Conservation (phyloP, 2,888 invertebrate species). For the Alviniconcha strummeri region DNA sequence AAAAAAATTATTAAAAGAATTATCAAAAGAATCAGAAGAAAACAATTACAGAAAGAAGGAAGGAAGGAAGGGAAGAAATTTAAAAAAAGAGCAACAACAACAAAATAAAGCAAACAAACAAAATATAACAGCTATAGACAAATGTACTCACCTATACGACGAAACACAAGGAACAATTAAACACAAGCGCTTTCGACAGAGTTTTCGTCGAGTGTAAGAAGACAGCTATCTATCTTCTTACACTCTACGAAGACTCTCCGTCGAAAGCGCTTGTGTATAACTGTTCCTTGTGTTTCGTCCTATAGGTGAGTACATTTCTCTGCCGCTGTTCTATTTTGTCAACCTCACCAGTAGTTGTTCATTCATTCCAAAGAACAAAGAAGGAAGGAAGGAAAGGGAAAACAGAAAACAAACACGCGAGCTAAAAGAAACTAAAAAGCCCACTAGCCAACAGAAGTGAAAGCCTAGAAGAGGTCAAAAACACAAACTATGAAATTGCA, state of each 20-base stretch:
- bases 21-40: neutral
- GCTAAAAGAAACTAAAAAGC: slow-evolving; percentile 17
- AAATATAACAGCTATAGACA: too few relatives aligned
- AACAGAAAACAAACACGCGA: slow-evolving; percentile 20
- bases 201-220: too few relatives aligned
- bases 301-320: too few relatives aligned
- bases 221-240: too few relatives aligned
- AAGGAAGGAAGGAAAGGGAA: slow-evolving; percentile 6
- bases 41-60: neutral
- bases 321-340: too few relatives aligned
- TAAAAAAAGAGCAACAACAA: slow-evolving; percentile 18
- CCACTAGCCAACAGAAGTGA: neutral
- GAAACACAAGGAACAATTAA: too few relatives aligned
- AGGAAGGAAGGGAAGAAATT: neutral
- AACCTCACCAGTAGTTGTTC: too few relatives aligned
- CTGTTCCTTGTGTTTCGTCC: too few relatives aligned
- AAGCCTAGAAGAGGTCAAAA: neutral
- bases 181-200: too few relatives aligned
- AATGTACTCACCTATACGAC: too few relatives aligned
- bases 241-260: too few relatives aligned
- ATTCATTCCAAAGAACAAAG: neutral
- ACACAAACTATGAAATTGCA: neutral
- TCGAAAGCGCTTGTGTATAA: too few relatives aligned
- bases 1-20: neutral
- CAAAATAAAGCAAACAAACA: neutral